Conservation (phyloP, 1,140 invertebrate genomes). For the Metopolophium dirhodum region DNA sequence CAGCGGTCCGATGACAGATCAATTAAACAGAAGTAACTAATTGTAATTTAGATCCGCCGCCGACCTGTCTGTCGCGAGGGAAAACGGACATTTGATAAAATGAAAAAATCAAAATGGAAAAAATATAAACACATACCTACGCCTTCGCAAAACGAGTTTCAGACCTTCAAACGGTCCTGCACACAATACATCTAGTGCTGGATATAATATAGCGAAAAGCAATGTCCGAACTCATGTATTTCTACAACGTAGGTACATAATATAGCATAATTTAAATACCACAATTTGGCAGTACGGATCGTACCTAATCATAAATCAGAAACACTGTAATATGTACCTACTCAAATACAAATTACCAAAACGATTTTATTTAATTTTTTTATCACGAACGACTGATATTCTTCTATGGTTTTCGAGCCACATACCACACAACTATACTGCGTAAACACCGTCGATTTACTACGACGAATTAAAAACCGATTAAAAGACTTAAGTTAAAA, state of each 20-base stretch:
- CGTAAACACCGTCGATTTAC: not conserved
- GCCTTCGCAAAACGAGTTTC: slow-evolving; percentile 38
- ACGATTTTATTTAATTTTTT: not conserved
- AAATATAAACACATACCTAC: not conserved
- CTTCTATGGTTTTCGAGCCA: not conserved
- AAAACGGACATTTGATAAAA: not conserved
- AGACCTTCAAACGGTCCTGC: not conserved
- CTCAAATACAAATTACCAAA: not conserved
- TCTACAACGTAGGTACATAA: not conserved
- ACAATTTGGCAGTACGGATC: not conserved
- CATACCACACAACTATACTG: not conserved
- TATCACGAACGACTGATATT: not conserved
- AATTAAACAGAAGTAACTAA: slow-evolving; percentile 50
- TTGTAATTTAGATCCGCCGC: slow-evolving; percentile 47
- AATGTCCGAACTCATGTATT: not conserved
- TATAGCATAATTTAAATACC: not conserved
- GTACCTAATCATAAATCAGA: not conserved
- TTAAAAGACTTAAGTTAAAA: too few relatives aligned
- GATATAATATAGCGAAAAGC: slow-evolving; percentile 10
- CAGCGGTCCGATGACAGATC: slow-evolving; percentile 40
- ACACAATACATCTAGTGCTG: not conserved
- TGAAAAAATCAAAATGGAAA: slow-evolving; percentile 14
- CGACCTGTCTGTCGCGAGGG: slow-evolving; percentile 26
- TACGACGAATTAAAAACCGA: not conserved
- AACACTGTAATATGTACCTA: not conserved